Conservation (phyloP, 2,888 invertebrate genomes). For the Andrena fulva region DNA sequence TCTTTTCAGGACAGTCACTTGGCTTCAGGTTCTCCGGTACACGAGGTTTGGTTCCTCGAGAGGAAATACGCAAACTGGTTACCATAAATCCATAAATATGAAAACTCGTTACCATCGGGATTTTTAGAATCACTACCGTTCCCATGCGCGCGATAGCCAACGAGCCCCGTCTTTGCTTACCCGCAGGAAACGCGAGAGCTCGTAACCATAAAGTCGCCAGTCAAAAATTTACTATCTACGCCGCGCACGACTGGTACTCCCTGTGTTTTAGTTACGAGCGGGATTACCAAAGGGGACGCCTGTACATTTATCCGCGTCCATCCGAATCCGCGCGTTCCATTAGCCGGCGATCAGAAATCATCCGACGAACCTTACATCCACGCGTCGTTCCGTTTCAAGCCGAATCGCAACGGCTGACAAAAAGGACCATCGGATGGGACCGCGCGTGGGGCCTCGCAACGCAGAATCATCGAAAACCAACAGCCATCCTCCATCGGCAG, state of each 20-base stretch:
- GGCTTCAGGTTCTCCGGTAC: neutral
- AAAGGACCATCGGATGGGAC: neutral
- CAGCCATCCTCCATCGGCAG: neutral
- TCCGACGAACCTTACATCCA: neutral
- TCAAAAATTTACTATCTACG: slow-evolving; percentile 19
- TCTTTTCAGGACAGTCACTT: slow-evolving; percentile 13
- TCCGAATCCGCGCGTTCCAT: neutral
- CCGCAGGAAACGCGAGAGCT: slow-evolving; percentile 1
- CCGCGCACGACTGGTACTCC: slow-evolving; percentile 5
- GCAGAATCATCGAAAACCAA: neutral
- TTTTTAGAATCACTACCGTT: slow-evolving; percentile 22
- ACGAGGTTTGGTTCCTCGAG: slow-evolving; percentile 8
- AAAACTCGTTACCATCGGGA: slow-evolving; percentile 26
- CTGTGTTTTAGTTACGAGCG: slow-evolving; percentile 23
- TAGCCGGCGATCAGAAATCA: neutral
- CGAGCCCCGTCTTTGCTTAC: neutral
- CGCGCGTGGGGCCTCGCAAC: neutral
- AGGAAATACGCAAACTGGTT: slow-evolving; percentile 24
- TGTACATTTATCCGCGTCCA: slow-evolving; percentile 10
- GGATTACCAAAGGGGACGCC: neutral
- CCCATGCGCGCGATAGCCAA: neutral
- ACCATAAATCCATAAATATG: slow-evolving; percentile 51
- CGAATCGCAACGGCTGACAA: neutral
- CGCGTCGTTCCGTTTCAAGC: neutral
- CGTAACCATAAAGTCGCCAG: slow-evolving; percentile 11